Percentiles rank a stretch among this genome's conserved stretches.
Conservation (phyloP, 2,888 invertebrate species). For the Sminthurides aquaticus region DNA sequence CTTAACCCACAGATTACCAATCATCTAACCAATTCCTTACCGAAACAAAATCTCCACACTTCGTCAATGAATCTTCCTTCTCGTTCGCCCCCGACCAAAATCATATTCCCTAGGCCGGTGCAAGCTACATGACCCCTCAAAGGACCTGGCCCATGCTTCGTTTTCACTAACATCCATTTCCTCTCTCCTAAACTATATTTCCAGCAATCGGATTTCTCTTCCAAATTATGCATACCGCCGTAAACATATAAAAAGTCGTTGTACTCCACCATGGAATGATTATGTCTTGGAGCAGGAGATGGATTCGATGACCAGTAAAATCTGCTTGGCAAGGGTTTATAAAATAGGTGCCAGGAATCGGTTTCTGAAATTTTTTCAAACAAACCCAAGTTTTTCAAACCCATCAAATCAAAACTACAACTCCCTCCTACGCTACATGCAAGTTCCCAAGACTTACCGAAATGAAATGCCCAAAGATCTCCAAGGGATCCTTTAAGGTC, state of each 20-base stretch:
- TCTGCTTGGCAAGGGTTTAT: conserved; percentile 22
- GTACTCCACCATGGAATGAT: conserved; percentile 74
- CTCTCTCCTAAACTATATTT: conserved; percentile 58
- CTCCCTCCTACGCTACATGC: too few species aligned
- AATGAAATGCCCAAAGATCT: conserved; percentile 80
- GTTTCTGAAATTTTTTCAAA: conserved; percentile 64
- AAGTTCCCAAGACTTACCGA: conserved; percentile 59
- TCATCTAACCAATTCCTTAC: conserved; percentile 49
- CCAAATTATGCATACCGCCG: conserved; percentile 79
- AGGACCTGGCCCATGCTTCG: conserved; percentile 60
- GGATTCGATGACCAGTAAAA: conserved; percentile 30
- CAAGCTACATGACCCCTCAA: conserved; percentile 68
- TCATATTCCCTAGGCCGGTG: conserved; percentile 57
- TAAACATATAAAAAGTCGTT: conserved; percentile 71
- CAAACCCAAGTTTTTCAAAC: conserved; percentile 29
- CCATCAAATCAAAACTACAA: too few species aligned
- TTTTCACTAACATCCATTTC: conserved; percentile 59
- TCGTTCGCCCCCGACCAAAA: conserved; percentile 71
- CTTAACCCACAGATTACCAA: too few species aligned
- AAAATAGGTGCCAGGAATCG: conserved; percentile 66
- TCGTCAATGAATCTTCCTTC: conserved; percentile 65
- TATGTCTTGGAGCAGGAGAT: conserved; percentile 66
- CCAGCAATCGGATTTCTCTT: conserved; percentile 70
- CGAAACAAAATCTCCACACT: conserved; percentile 75
- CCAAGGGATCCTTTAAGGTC: conserved; percentile 74